Evolutionary conservation across 2,888 invertebrate genomes (phyloP).

Genomic region (Carcina quercana): DNA sequence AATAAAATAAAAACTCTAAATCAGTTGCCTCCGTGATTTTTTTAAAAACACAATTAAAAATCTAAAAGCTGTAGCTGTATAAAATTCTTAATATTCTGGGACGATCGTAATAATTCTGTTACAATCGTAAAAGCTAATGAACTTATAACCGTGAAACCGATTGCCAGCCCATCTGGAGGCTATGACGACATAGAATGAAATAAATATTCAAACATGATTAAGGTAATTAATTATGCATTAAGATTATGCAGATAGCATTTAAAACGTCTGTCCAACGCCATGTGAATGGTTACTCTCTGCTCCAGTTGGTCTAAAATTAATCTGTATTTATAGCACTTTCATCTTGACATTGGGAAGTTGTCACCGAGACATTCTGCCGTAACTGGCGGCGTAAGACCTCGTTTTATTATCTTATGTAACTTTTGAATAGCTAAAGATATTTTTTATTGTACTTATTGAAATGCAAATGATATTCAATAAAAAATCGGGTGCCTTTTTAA

Average conservation of each 20-base stretch:
- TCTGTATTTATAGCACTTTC: constrained; percentile 5
- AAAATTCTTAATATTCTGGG: too few species aligned
- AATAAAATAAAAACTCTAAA: too few species aligned
- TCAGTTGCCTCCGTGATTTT: too few species aligned
- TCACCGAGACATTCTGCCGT: too few species aligned
- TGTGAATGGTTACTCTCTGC: constrained; percentile 1
- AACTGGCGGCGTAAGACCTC: neutral
- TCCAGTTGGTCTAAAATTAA: constrained; percentile 10
- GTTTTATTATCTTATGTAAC: neutral
- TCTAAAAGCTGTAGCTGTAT: too few species aligned
- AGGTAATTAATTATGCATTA: constrained; percentile 8
- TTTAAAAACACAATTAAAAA: too few species aligned
- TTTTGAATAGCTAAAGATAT: neutral
- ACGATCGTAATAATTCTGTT: too few species aligned
- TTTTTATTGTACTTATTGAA: constrained; percentile 8
- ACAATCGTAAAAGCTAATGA: too few species aligned
- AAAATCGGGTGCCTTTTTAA: constrained; percentile 20
- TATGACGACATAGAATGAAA: constrained; percentile 7
- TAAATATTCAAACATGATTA: constrained; percentile 7
- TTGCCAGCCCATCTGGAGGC: constrained; percentile 2
- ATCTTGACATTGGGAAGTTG: constrained; percentile 5
- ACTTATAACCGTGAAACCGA: too few species aligned
- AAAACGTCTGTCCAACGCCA: constrained; percentile 3
- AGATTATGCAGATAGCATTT: constrained; percentile 6
- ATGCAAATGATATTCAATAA: constrained; percentile 22